Conservation (phyloP, 1,140 invertebrate genomes). For the Drosophila asahinai region DNA sequence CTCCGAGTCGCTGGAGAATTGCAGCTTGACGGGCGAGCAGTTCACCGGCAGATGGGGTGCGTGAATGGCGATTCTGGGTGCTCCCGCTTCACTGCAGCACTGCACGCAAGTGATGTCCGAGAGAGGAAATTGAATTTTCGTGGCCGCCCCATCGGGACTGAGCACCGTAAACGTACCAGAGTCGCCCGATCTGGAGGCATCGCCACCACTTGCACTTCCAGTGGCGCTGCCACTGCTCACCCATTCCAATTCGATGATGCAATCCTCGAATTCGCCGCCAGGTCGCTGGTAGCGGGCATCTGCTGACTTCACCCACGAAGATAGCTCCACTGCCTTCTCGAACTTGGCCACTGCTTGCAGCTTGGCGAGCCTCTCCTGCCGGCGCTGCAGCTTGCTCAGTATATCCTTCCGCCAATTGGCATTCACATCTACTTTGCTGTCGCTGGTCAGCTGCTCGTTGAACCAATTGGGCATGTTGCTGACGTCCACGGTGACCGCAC, state of each 20-base stretch:
- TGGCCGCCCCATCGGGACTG: slow-evolving; percentile 90
- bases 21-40: slow-evolving; percentile 88
- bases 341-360: slow-evolving; percentile 87
- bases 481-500: slow-evolving; percentile 90
- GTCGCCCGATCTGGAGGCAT: slow-evolving; percentile 86
- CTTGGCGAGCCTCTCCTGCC: slow-evolving; percentile 82
- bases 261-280: slow-evolving; percentile 89
- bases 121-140: slow-evolving; percentile 87
- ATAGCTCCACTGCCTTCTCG: slow-evolving; percentile 92
- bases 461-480: slow-evolving; percentile 92
- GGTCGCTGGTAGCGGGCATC: slow-evolving; percentile 89
- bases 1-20: slow-evolving; percentile 91
- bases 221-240: slow-evolving; percentile 85
- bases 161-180: slow-evolving; percentile 91
- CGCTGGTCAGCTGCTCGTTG: slow-evolving; percentile 84
- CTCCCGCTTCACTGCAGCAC: slow-evolving; percentile 91
- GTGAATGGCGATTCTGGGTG: slow-evolving; percentile 90
- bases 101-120: slow-evolving; percentile 90
- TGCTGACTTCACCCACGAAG: slow-evolving; percentile 93
- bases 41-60: slow-evolving; percentile 87
- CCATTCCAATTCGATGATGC: slow-evolving; percentile 93
- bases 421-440: slow-evolving; percentile 88
- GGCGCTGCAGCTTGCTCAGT: slow-evolving; percentile 88
- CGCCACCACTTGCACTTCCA: slow-evolving; percentile 83
- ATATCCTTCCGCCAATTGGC: slow-evolving; percentile 91